phyloP scores from a whole-genome alignment of 1,140 invertebrate genomes.

The Penaeus chinensis region DNA sequence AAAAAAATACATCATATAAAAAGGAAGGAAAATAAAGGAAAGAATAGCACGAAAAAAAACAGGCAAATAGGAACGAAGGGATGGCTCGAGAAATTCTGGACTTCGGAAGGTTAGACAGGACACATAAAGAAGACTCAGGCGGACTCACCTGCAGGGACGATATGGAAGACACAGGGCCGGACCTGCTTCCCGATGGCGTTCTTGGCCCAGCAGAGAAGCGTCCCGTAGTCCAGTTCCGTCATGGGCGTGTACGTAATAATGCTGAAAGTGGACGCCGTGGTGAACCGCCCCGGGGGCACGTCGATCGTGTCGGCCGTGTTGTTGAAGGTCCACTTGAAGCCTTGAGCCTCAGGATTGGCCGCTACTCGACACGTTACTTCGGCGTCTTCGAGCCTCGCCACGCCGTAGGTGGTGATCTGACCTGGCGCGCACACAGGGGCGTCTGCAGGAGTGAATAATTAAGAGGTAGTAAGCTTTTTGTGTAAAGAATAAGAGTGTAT shows the following conservation, averaged over 20 bases:
- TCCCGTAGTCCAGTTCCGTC: conserved; percentile 85
- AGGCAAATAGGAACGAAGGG: too few species aligned
- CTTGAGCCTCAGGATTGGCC: conserved; percentile 81
- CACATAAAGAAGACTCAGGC: too few species aligned
- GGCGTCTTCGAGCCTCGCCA: conserved; percentile 86
- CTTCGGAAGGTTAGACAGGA: not conserved
- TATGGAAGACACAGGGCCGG: conserved; percentile 83
- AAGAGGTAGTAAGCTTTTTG: not conserved
- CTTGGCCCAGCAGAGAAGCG: conserved; percentile 86
- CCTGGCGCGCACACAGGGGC: conserved; percentile 84
- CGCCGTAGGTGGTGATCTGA: conserved; percentile 82
- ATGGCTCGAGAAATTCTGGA: too few species aligned
- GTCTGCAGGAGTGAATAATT: conserved; percentile 73
- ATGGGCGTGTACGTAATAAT: conserved; percentile 82
- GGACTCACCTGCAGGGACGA: conserved; percentile 82
- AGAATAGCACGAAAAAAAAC: too few species aligned
- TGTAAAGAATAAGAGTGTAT: too few species aligned
- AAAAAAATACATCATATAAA: not conserved
- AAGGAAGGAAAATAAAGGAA: too few species aligned
- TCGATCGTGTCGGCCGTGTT: conserved; percentile 85
- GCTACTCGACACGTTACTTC: conserved; percentile 85
- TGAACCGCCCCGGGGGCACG: conserved; percentile 76
- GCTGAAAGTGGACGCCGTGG: conserved; percentile 67
- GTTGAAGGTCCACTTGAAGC: conserved; percentile 90
- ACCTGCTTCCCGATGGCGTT: conserved; percentile 84